These are phyloP conservation scores for Apocheima hispidaria DNA, from an alignment of 2,888 invertebrate genomes.

Conservation along the genomic window DNA sequence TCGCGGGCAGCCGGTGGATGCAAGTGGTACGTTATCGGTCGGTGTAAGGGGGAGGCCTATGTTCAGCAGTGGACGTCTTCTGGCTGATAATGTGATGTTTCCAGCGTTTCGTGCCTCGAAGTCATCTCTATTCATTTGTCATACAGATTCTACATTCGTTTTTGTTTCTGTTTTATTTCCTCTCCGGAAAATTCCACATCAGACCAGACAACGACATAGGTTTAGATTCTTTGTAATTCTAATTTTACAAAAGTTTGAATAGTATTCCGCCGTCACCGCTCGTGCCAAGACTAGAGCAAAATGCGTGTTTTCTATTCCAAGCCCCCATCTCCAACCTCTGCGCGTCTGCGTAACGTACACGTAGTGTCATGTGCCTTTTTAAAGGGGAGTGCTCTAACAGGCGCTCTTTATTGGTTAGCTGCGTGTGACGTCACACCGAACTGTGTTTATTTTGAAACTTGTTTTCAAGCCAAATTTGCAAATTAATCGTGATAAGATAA, in stretches of 20 bases:
- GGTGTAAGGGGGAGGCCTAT: too few relatives aligned
- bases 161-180: conserved; percentile 14
- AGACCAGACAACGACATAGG: conserved; percentile 35
- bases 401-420: conserved; percentile 63
- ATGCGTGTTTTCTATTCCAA: conserved; percentile 49
- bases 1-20: too few relatives aligned
- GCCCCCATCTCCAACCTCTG: conserved; percentile 70
- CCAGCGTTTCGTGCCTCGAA: background rate
- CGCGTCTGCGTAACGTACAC: conserved; percentile 36
- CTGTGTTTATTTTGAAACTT: conserved; percentile 69
- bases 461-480: conserved; percentile 58
- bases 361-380: conserved; percentile 61
- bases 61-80: too few relatives aligned
- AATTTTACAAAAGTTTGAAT: conserved; percentile 36
- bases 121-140: background rate
- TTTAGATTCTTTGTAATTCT: conserved; percentile 46
- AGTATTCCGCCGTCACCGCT: conserved; percentile 27
- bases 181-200: conserved; percentile 33
- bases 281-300: conserved; percentile 51
- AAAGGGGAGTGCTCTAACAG: conserved; percentile 73
- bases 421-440: conserved; percentile 66
- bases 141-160: background rate
- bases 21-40: too few relatives aligned
- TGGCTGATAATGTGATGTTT: too few relatives aligned
- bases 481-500: conserved; percentile 71